Conservation (phyloP, 1,140 invertebrate genomes). For the Hyphantria cunea region DNA sequence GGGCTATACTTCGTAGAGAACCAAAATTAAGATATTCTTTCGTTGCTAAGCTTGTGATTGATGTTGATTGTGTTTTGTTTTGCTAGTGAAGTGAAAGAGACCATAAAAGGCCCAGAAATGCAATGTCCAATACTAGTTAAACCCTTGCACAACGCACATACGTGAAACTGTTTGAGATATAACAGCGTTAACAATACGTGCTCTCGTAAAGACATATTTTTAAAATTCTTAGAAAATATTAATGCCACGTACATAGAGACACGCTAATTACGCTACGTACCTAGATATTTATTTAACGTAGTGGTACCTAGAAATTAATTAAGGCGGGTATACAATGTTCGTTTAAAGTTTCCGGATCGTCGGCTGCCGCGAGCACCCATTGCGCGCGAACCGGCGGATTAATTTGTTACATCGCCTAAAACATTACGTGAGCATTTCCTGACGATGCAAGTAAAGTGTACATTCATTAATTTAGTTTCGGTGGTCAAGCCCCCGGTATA, state of each 20-base stretch:
- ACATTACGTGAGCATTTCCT: slow-evolving; percentile 8
- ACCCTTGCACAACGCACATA: too few relatives aligned
- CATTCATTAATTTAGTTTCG: background rate
- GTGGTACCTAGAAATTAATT: slow-evolving; percentile 40
- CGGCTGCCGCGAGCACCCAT: slow-evolving; percentile 15
- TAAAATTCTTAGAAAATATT: background rate
- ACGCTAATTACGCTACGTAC: slow-evolving; percentile 25
- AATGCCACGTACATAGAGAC: slow-evolving; percentile 1
- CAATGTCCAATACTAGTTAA: too few relatives aligned
- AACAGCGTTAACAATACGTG: too few relatives aligned
- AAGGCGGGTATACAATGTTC: slow-evolving; percentile 36
- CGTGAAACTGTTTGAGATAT: too few relatives aligned
- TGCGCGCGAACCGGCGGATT: slow-evolving; percentile 16
- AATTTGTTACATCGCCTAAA: slow-evolving; percentile 24
- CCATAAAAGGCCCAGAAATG: too few relatives aligned
- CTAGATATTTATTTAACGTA: too few relatives aligned
- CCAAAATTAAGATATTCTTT: too few relatives aligned
- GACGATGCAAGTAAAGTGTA: background rate
- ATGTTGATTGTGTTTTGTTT: too few relatives aligned
- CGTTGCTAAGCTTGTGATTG: too few relatives aligned
- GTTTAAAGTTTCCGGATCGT: slow-evolving; percentile 41
- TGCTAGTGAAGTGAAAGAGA: too few relatives aligned
- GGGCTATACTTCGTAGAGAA: too few relatives aligned
- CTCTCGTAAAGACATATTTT: background rate
- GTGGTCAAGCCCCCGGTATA: too few relatives aligned